Base-by-base conservation (phyloP, 2,113 vertebrate genomes). In the Athene cunicularia region DNA sequence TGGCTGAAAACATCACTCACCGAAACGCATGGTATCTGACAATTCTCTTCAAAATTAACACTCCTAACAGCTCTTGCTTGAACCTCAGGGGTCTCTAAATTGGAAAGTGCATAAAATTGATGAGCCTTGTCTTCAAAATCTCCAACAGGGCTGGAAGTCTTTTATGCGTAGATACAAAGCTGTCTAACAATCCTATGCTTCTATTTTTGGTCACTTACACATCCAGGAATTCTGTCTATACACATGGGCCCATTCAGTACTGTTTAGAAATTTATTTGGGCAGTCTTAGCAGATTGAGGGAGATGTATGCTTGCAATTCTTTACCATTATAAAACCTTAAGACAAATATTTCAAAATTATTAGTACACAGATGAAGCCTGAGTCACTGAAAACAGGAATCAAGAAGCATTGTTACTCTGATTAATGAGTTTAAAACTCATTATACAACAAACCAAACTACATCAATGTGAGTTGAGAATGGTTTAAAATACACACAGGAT, bases 161-260 rank as follows among this genome's bases (percentile, higher is more conserved):
- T 96, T 94, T 76, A 88, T 73, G 77, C 32, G 16, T 47, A 93
- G 79, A 97, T 97, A 92, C 86, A 93, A 97, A 96, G 74, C 68
- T 64, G 10, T 60, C 63, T 86, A 93, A 88, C 66, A 70, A 70
- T 59, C 58, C 28, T 79, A 4, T 24, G 79, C 18, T 73, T 86
- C n/a, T 89, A 20, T 24, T 56, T 96, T 80, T 33, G 24, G 56
- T 88, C 68, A 80, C 73, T 80, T 53, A 74, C 28, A 45, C 52
- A 74, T 37, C 5, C 2, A 23, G 79, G 81, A 87, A 66, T 90
- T 94, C 64, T 76, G 18, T 21, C 77, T 93, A 50, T 28, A 88
- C 55, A 80, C 33, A 66, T 1, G 3, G 28, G 21, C 12, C 45
- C 23, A 22, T 75, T 68, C 19, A 55, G 21, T 79, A 70, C 52